Base-by-base conservation (phyloP, 1,140 invertebrate genomes). In the Triops longicaudatus region DNA sequence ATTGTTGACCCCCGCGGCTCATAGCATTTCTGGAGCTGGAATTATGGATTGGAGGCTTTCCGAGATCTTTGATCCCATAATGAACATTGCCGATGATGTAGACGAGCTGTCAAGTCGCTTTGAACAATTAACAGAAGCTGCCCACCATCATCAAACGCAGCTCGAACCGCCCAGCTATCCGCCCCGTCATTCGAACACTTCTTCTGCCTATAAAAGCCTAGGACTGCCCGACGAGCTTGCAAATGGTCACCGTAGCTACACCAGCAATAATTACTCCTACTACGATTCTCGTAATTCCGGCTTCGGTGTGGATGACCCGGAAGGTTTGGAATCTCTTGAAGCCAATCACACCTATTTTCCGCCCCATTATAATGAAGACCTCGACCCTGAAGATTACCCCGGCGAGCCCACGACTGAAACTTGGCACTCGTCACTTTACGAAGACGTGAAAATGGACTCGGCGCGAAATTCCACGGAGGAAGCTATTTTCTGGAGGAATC, bases 401-500 rank as follows among this genome's bases (percentile, higher is more conserved):
- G 50, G 14, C 14, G 50, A 63, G n/a, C 50, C 50, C 14, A 63
- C 17, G 17, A 22, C 50, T 6, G 50, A 63, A 17, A 63, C 50
- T 22, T 63, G 50, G 50, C 50, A 63, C 50, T 63, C 50, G 50
- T 63, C 50, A 22, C 50, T 63, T 14, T 63, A 63, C 50, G 78
- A 79, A 71, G 75, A 77, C 41, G 31, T 27, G 31, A 74, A 77
- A 31, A 79, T 78, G 14, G 80, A 81, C 26, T 78, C 79, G 14
- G 80, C 81, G n/a, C 79, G 82, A 72, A 80, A 82, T 63, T 63
- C 50, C 50, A 63, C 50, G 0, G 50, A 63, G 17, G 50, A 63
- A 63, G 50, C 50, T 5, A 63, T 63, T 22, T 63, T 63, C 74
- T 95, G 93, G 93, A 91, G 93, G 83, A 91, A 94, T 82, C 86